Base-by-base conservation (phyloP, 1,140 invertebrate genomes). In the Caligus rogercresseyi region DNA sequence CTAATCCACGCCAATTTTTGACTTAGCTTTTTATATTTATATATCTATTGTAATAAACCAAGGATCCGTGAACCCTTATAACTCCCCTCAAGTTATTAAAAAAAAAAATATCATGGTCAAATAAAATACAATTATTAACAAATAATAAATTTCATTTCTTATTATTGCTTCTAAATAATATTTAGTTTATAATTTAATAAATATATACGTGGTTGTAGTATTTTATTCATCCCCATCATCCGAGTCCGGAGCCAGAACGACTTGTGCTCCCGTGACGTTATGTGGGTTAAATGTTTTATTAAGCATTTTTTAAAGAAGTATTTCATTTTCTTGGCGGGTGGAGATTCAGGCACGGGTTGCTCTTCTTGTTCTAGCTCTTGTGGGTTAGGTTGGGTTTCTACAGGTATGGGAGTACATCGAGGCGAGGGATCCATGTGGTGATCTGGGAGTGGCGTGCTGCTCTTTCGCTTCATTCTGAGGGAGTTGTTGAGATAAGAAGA, bases 271-370 rank as follows among this genome's bases (percentile, higher is more conserved):
- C 7, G 31, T 43, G 7, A 43, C n/a, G n/a, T 43, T 43, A 43
- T n/a, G 7, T 43, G 31, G 31, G n/a, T 43, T 43, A 43, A 43
- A 43, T 43, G 31, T 43, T 43, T 43, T 43, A 43, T 43, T 43
- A 43, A 43, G n/a, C 31, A 43, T 43, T n/a, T 43, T n/a, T 43
- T 43, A n/a, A 43, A 43, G n/a, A 43, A 43, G n/a, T 43, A 43
- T n/a, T 43, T 43, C 7, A 43, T 43, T 43, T 43, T 43, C 31
- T 43, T 43, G 31, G 31, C 7, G 31, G 31, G 31, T 11, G 31
- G 31, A 7, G 31, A 43, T 43, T 43, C 31, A 11, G 31, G n/a
- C n/a, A 43, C n/a, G 31, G 31, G 31, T 11, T 7, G 31, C 7
- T 43, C 31, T 11, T 43, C 31, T 11, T 43, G n/a, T 43, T 11